Conservation (phyloP, 1,140 invertebrate species). For the Xylocopa sonorina region DNA sequence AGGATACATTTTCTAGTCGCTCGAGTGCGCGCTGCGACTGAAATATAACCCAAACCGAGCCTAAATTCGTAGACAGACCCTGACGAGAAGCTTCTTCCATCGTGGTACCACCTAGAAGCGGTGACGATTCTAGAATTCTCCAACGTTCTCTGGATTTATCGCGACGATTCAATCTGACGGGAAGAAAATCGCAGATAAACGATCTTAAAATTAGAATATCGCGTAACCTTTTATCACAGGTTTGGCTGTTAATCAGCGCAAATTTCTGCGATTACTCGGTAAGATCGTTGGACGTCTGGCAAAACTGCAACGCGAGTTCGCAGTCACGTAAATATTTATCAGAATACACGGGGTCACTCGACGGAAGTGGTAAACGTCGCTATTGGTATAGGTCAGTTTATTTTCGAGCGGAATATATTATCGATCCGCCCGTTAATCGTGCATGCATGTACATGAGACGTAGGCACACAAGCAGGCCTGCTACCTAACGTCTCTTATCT, state of each 20-base stretch:
- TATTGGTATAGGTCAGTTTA: constrained; percentile 77
- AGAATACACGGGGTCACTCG: constrained; percentile 70
- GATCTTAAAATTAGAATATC: not conserved
- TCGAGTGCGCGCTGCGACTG: too few relatives aligned
- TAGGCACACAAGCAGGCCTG: not conserved
- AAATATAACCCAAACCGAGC: too few relatives aligned
- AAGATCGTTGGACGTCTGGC: not conserved
- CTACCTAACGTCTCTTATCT: not conserved
- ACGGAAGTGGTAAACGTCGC: constrained; percentile 73
- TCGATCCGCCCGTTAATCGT: constrained; percentile 68
- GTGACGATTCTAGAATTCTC: too few relatives aligned
- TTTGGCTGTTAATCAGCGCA: not conserved
- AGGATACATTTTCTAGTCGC: not conserved
- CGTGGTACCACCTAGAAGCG: too few relatives aligned
- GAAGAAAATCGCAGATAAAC: not conserved
- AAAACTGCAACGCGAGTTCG: constrained; percentile 5
- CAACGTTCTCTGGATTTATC: too few relatives aligned
- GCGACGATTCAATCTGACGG: too few relatives aligned
- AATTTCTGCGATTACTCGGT: not conserved
- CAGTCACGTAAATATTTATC: constrained; percentile 76
- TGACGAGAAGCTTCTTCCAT: too few relatives aligned
- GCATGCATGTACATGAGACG: constrained; percentile 13
- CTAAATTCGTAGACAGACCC: too few relatives aligned
- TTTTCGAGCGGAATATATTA: constrained; percentile 71
- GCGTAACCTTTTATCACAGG: not conserved